Percentiles rank a stretch among this genome's conserved stretches.
These are phyloP conservation scores for Sinella curviseta DNA, from an alignment of 1,140 invertebrate genomes.

Conservation along the genomic window DNA sequence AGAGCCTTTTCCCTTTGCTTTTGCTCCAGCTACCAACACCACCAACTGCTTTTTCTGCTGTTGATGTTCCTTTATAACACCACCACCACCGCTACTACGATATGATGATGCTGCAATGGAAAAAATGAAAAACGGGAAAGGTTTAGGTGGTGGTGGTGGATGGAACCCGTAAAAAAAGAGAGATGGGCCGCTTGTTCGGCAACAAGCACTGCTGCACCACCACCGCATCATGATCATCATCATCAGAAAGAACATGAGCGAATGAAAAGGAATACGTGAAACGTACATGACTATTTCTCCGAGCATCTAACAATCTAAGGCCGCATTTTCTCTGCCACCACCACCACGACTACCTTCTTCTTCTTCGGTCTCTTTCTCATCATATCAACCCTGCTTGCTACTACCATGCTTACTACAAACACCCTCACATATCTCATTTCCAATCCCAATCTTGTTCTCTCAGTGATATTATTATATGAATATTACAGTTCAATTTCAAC, in stretches of 20 bases:
- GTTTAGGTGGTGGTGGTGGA: no score
- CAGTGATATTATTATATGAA: constrained; percentile 17
- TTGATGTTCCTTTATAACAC: neutral
- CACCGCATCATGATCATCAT: no score
- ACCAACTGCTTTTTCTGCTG: neutral
- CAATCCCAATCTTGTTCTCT: constrained; percentile 21
- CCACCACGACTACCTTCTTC: neutral
- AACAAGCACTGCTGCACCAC: no score
- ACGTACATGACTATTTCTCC: neutral
- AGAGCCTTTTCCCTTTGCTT: neutral
- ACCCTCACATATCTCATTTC: constrained; percentile 21
- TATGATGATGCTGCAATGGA: no score
- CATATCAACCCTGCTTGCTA: no score
- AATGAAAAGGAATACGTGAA: neutral
- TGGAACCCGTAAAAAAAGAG: neutral
- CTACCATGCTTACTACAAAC: neutral
- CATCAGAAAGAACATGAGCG: no score
- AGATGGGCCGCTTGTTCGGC: neutral
- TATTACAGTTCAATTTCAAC: neutral
- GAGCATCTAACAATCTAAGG: neutral
- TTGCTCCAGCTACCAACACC: neutral
- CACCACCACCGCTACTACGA: constrained; percentile 9
- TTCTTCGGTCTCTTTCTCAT: no score
- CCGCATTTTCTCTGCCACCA: neutral
- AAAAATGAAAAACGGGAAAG: neutral